Conservation (phyloP, 2,888 invertebrate species). For the Boloria selene region DNA sequence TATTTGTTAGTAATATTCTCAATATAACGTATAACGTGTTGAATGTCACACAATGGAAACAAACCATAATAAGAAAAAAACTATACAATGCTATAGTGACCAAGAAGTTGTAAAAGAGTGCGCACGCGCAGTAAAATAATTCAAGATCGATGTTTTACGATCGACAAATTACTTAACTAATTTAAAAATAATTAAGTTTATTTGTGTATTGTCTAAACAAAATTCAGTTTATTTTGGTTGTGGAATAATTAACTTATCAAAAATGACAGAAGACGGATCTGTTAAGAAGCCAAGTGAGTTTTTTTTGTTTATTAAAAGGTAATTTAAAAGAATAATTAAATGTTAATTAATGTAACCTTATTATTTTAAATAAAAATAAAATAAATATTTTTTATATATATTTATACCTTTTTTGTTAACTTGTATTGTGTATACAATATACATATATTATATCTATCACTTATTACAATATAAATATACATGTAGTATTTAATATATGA, state of each 20-base stretch:
- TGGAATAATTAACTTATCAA: not conserved
- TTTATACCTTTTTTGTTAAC: too few species aligned
- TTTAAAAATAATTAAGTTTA: not conserved
- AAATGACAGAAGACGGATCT: slow-evolving; percentile 2
- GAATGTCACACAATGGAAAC: not conserved
- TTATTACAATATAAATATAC: too few species aligned
- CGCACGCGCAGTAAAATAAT: slow-evolving; percentile 3
- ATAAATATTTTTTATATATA: too few species aligned
- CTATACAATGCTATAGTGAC: slow-evolving; percentile 10
- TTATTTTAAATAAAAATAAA: too few species aligned
- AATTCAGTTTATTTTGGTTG: not conserved
- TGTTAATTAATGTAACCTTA: not conserved
- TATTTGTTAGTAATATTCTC: too few species aligned
- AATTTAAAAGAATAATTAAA: not conserved
- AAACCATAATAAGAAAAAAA: slow-evolving; percentile 3
- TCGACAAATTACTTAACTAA: too few species aligned
- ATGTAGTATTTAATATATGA: too few species aligned
- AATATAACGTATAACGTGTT: too few species aligned
- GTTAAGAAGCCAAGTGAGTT: slow-evolving; percentile 28
- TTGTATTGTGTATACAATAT: too few species aligned
- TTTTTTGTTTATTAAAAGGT: not conserved
- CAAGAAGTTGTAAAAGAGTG: not conserved
- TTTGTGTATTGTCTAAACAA: not conserved
- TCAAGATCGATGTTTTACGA: too few species aligned
- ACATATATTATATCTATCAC: too few species aligned